Evolutionary conservation across 2,113 vertebrate genomes (phyloP), one percentile per base, ranked within the genome.

Genomic region (Chaetodon auriga): DNA sequence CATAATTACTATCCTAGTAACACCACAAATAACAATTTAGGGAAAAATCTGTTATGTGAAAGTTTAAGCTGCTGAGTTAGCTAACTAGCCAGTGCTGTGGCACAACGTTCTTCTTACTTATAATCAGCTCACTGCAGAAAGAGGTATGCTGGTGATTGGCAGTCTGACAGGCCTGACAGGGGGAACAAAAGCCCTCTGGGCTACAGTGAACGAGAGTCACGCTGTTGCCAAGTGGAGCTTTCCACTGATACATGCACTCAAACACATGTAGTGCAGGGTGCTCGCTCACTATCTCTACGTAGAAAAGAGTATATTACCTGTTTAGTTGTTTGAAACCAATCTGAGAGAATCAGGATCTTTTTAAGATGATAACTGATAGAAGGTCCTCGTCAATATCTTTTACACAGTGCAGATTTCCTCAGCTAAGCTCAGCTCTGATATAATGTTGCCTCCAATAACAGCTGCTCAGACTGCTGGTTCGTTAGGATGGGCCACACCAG

Each of bases 101-200:
- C 19, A 30, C 5, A 69, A 16, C 7, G 23, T 30, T 57, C 16
- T 77, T 16, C 12, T 75, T 18, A 51, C 35, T 65, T 58, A 14
- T 68, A 71, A 85, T 82, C 72, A 64, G 77, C 74, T 61, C 62
- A 30, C 36, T 75, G 73, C 66, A 60, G 62, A 77, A 25, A 30
- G 12, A 55, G 14, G 66, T 75, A 55, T 46, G 68, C 60, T 71
- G 73, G 43, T 84, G 89, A 91, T 55, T 88, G 86, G 71, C 85
- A 74, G 77, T 14, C 81, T 86, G 81, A 84, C 76, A 82, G 77
- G 14, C 43, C 68, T 78, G 72, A 79, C 36, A 73, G 48, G 78
- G 66, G 45, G 51, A 81, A 57, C 71, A 84, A 57, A 60, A 72
- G 25, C 19, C 68, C 71, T 45, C 15, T 4, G 1, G 76, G 41